Percentiles rank a stretch among this genome's conserved stretches.
Evolutionary conservation across 2,113 vertebrate species (phyloP).

Genomic region (Macquaria ambigua): DNA sequence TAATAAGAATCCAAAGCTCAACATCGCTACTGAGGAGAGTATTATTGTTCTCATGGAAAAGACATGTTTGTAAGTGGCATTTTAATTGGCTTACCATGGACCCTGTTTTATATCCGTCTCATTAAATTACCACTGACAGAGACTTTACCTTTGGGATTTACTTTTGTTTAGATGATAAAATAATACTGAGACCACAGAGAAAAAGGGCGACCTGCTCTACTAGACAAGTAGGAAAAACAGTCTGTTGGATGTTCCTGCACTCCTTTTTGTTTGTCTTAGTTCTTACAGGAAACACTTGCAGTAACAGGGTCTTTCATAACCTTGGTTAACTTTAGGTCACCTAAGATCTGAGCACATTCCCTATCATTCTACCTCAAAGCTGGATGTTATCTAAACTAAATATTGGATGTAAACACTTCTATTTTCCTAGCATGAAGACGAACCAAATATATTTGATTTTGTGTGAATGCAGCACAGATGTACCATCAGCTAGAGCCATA

Average conservation of each 20-base stretch:
- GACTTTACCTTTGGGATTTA: constrained; percentile 3
- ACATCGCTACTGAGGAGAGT: background rate
- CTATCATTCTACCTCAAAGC: constrained; percentile 7
- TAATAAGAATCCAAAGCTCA: background rate
- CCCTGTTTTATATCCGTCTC: background rate
- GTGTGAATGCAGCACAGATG: background rate
- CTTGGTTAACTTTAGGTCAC: constrained; percentile 39
- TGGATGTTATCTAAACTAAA: constrained; percentile 19
- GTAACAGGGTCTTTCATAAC: constrained; percentile 33
- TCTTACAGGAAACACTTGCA: constrained; percentile 46
- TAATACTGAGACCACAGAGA: background rate
- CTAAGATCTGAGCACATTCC: constrained; percentile 17
- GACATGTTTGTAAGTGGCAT: background rate
- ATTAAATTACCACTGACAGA: constrained; percentile 11
- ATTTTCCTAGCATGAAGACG: background rate
- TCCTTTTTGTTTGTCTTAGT: constrained; percentile 51
- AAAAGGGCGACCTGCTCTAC: background rate
- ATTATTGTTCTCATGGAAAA: background rate
- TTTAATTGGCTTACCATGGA: background rate
- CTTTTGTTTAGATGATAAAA: constrained; percentile 21
- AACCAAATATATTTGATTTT: background rate
- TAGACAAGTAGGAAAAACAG: background rate
- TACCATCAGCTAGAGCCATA: background rate
- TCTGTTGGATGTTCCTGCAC: background rate
- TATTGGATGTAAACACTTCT: constrained; percentile 19